Percentiles rank a stretch among this genome's conserved stretches.
Evolutionary conservation across 1,140 invertebrate species (phyloP).

Genomic region (Harpegnathos saltator): DNA sequence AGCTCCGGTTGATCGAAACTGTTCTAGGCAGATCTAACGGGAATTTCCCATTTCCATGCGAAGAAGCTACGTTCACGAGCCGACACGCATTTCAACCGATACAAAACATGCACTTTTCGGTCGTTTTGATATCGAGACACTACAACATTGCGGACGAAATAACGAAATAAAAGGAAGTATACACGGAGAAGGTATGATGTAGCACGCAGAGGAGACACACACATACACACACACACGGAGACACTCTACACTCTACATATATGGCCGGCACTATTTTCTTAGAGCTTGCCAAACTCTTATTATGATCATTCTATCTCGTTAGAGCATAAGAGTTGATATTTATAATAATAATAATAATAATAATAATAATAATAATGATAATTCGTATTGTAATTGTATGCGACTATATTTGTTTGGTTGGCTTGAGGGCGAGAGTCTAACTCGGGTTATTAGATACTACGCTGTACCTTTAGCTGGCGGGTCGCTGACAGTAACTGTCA

Average conservation of each 20-base stretch:
- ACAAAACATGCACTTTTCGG: not conserved
- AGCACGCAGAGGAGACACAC: slow-evolving; percentile 4
- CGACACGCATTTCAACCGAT: slow-evolving; percentile 10
- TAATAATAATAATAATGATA: slow-evolving; percentile 63
- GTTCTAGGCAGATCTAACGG: slow-evolving; percentile 28
- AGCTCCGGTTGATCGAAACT: slow-evolving; percentile 32
- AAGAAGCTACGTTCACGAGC: not conserved
- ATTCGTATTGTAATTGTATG: slow-evolving; percentile 85
- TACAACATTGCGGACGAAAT: not conserved
- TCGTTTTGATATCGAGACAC: slow-evolving; percentile 17
- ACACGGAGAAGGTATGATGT: slow-evolving; percentile 16
- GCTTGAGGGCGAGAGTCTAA: slow-evolving; percentile 87
- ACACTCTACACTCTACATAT: slow-evolving; percentile 39
- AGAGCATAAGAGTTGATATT: slow-evolving; percentile 86
- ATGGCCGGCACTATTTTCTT: slow-evolving; percentile 57
- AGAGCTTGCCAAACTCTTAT: slow-evolving; percentile 69
- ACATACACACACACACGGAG: slow-evolving; percentile 1
- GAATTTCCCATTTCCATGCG: slow-evolving; percentile 11
- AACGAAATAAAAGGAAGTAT: not conserved
- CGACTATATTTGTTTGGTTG: slow-evolving; percentile 86
- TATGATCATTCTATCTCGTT: slow-evolving; percentile 83
- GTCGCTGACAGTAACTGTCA: slow-evolving; percentile 65
- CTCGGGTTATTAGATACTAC: slow-evolving; percentile 87
- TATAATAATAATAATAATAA: slow-evolving; percentile 60
- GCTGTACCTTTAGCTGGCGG: slow-evolving; percentile 86